These are phyloP conservation scores for Geococcyx californianus DNA, from an alignment of 2,113 vertebrate genomes.

Conservation along the genomic window DNA sequence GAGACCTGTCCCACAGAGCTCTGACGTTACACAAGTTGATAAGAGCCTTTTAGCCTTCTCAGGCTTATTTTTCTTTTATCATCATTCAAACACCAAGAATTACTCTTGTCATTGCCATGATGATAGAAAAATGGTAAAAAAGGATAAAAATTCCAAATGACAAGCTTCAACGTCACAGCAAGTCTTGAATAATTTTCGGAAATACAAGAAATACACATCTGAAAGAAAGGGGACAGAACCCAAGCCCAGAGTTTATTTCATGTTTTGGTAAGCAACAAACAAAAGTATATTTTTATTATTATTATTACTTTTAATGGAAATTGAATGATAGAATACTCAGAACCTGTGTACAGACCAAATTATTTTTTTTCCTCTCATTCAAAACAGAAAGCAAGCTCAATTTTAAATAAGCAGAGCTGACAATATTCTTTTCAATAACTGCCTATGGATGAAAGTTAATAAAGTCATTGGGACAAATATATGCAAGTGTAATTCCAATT, in stretches of 20 bases:
- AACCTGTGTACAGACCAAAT: neutral
- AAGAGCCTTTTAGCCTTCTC: neutral
- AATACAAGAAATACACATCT: neutral
- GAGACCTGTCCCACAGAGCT: neutral
- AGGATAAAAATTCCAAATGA: neutral
- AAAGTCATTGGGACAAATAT: slow-evolving; percentile 48
- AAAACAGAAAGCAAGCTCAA: neutral
- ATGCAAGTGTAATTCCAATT: slow-evolving; percentile 38
- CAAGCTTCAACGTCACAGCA: neutral
- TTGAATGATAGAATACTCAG: neutral
- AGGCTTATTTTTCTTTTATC: neutral
- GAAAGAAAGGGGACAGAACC: neutral
- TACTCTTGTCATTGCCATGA: neutral
- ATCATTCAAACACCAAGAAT: neutral
- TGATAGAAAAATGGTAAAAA: neutral
- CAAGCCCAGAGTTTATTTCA: neutral
- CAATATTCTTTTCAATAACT: slow-evolving; percentile 35
- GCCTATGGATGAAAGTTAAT: slow-evolving; percentile 37
- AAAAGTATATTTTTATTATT: neutral
- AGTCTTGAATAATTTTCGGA: neutral
- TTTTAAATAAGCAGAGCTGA: slow-evolving; percentile 26
- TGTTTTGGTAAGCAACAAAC: neutral
- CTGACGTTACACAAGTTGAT: neutral
- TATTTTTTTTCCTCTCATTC: neutral
- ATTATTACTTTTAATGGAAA: slow-evolving; percentile 5